phyloP scores from a whole-genome alignment of 2,888 invertebrate species.

The Drosophila pseudotakahashii region DNA sequence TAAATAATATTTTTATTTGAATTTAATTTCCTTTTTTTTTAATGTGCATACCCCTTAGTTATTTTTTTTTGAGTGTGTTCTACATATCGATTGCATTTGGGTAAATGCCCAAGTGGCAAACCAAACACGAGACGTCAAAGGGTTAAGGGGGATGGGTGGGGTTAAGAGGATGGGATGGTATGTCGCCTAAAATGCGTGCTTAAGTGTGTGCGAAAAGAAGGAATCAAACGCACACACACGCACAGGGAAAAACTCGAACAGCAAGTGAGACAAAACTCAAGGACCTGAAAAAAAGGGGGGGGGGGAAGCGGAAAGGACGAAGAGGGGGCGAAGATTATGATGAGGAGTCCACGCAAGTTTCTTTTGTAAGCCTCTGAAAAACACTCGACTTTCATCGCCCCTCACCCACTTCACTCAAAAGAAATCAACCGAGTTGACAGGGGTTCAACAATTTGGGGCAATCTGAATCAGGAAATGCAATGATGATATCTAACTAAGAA shows the following conservation, averaged over 20 bases:
- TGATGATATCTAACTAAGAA: background rate
- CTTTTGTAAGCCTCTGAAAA: conserved; percentile 27
- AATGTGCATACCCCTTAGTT: conserved; percentile 3
- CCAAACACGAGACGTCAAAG: conserved; percentile 33
- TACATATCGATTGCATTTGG: conserved; percentile 75
- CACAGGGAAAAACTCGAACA: conserved; percentile 66
- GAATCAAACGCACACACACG: conserved; percentile 38
- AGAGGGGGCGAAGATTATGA: conserved; percentile 26
- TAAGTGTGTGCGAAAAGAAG: conserved; percentile 71
- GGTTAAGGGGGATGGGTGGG: conserved; percentile 2
- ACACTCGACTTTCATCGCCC: conserved; percentile 2
- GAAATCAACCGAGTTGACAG: conserved; percentile 28
- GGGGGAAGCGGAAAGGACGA: background rate
- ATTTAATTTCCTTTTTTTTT: no score
- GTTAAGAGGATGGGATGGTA: conserved; percentile 18
- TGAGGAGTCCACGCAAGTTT: conserved; percentile 38
- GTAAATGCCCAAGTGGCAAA: conserved; percentile 73
- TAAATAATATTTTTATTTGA: no score
- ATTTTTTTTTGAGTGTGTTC: conserved; percentile 61
- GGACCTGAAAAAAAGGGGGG: conserved; percentile 11
- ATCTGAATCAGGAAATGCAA: conserved; percentile 18
- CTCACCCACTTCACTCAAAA: background rate
- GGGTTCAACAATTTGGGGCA: conserved; percentile 66
- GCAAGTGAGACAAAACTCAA: conserved; percentile 58
- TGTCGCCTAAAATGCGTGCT: conserved; percentile 82